Evolutionary conservation across 1,140 invertebrate genomes (phyloP), one percentile per base, ranked within the genome.

Genomic region (Rhizoglyphus robini): DNA sequence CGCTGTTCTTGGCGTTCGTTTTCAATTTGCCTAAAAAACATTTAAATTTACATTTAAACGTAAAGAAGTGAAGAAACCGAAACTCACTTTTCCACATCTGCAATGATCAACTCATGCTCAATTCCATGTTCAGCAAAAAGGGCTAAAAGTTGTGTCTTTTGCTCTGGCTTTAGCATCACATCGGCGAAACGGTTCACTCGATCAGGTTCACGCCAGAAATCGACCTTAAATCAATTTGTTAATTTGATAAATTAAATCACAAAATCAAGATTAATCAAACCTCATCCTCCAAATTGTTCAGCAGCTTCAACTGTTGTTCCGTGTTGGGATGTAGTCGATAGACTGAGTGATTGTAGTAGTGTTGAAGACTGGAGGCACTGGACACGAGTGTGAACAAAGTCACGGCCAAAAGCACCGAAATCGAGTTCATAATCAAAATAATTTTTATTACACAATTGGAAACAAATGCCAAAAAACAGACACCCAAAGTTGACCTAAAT

Each of bases 101-200:
- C 80, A 72, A 87, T 84, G 38, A 88, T 72, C 0, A 88, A 79
- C 51, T 81, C 79, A 70, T 81, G 85, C 29, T 83, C 78, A 13
- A 88, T 82, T 34, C 79, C 79, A 62, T 80, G 79, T 4, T 81
- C 79, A 47, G 80, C 79, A 1, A 88, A 72, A 63, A 82, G 82
- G 31, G 81, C 79, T 71, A 83, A 83, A 4, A 60, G 8, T 11
- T 29, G 15, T 20, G 74, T 71, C 1, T 83, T 70, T 47, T 84
- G 75, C 36, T 82, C 80, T 15, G 84, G 84, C 2, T 84, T 81
- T 27, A 87, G 80, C 23, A 88, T 77, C 0, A 88, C 75, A 71
- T 88, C 86, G 0, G 83, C 82, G 27, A 83, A 80, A 38, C 82
- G 78, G 66, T 83, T 86, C 1, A 74, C 63, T 32, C 67, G 66